Evolutionary conservation across 2,888 invertebrate genomes (phyloP).

Genomic region (Oxyscelio sp.): DNA sequence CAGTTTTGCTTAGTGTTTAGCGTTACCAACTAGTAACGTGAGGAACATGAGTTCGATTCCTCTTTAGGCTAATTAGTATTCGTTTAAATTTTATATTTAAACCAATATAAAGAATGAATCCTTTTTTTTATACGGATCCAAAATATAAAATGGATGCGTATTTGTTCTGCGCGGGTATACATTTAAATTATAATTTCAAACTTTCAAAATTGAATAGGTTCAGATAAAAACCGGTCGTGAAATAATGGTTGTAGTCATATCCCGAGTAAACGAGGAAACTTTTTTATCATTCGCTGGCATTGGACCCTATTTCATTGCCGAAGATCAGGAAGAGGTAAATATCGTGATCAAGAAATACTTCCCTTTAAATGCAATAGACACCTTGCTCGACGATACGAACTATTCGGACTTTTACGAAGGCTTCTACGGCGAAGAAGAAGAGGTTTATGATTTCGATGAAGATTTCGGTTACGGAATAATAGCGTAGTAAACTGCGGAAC

Average conservation of each 20-base stretch:
- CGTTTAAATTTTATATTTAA: no score
- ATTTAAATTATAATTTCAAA: no score
- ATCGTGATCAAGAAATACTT: slow-evolving; percentile 92
- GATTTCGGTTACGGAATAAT: slow-evolving; percentile 62
- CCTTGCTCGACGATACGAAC: slow-evolving; percentile 38
- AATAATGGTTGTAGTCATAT: slow-evolving; percentile 90
- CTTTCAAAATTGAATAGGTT: slow-evolving; percentile 75
- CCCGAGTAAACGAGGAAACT: slow-evolving; percentile 91
- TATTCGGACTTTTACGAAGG: slow-evolving; percentile 41
- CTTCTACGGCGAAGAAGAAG: slow-evolving; percentile 50
- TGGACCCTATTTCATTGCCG: slow-evolving; percentile 92
- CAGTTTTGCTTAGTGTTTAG: no score
- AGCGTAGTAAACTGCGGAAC: background rate
- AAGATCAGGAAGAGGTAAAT: slow-evolving; percentile 91
- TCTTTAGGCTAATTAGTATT: no score
- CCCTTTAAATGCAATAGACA: slow-evolving; percentile 89
- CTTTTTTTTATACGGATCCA: no score
- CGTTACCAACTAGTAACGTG: no score
- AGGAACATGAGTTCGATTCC: no score
- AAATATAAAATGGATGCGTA: no score
- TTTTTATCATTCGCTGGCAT: slow-evolving; percentile 91
- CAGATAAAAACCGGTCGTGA: slow-evolving; percentile 79
- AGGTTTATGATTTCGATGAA: slow-evolving; percentile 68
- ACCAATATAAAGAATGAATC: no score
- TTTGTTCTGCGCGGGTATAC: no score